Base-by-base conservation (phyloP, 2,888 invertebrate genomes). In the Drosophila bunnanda region DNA sequence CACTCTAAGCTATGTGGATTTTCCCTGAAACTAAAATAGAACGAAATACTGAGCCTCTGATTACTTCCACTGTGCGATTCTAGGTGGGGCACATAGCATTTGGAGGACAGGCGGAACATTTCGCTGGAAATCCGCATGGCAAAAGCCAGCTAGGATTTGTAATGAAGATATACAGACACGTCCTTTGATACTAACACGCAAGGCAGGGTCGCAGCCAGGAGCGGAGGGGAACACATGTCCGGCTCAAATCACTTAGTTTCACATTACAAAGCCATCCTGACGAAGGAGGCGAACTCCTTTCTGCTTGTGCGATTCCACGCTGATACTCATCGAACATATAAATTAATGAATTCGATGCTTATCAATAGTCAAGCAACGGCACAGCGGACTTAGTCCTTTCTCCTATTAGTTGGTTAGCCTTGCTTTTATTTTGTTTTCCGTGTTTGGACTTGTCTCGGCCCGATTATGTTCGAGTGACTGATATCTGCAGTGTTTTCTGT, bases 331-430 rank as follows among this genome's bases (percentile, higher is more conserved):
- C 70, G 73, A 75, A 88, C 86, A 85, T 86, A 89, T 88, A 86
- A 86, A 86, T 89, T 89, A 86, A 86, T 86, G 88, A 86, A 89
- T 86, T 89, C 89, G 89, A 89, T 86, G 86, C 88, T 86, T 86
- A 86, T 86, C 89, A 86, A 83, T 82, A 88, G 80, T 71, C 58
- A 66, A 65, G 32, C 61, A 50, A 44, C 34, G 54, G 57, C 55
- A 50, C 57, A 36, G 65, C 74, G 50, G 50, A 76, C 70, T 77
- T 77, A 85, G 50, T 32, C 41, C 54, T 17, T 46, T 54, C 52
- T 36, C 50, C 71, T 53, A 56, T 74, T 53, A 75, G 72, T 60
- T 48, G 75, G 74, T 71, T 61, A 72, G 61, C 39, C 39, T 13
- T 38, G n/a, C 41, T 46, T 36, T 50, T 55, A 15, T 38, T 41